Evolutionary conservation across 2,888 invertebrate species (phyloP), one percentile per base, ranked within the genome.

Genomic region (Elysia crispata): DNA sequence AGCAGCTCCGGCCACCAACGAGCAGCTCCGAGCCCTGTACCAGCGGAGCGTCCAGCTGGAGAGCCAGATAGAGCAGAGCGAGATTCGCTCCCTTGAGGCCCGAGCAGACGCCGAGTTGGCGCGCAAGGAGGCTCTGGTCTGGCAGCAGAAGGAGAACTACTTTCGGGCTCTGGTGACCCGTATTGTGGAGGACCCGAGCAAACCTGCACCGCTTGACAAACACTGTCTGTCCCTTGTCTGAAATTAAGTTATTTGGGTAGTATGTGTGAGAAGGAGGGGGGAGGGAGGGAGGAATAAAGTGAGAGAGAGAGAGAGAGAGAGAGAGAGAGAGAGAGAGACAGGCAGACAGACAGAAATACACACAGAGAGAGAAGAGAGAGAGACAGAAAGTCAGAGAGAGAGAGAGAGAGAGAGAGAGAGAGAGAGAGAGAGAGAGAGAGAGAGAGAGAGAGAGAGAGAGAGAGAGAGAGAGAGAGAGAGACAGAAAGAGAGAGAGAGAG

Each of bases 141-240:
- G 57, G 76, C 81, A 77, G 23, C 62, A 50, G 6, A 78, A 54
- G 64, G 81, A 78, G 64, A 67, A 31, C 28, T 81, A 81, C 69
- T 70, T 78, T 54, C 78, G 81, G 20, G 75, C 78, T 0, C 57
- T 81, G 69, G 64, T 81, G 0, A 69, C 69, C 18, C 41, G 30
- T 0, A 76, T 79, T 0, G 23, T 78, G 28, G 64, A 81, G 15
- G 28, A 70, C 23, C 49, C 62, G 23, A 33, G 25, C 1, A 30
- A 15, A 8, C 8, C 57, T 0, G 30, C 77, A 13, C 54, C 54
- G 8, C 30, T 67, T 50, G 49, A 31, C 66, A 15, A 66, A 69
- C 67, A 41, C 1, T 8, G 49, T 18, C 76, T 67, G 15, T 77
- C 54, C 30, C 31, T 67, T 8, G 54, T 67, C 49, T 31, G 30